Percentiles rank a stretch among this genome's conserved stretches.
Conservation (phyloP, 2,888 invertebrate genomes). For the Netelia melanura region DNA sequence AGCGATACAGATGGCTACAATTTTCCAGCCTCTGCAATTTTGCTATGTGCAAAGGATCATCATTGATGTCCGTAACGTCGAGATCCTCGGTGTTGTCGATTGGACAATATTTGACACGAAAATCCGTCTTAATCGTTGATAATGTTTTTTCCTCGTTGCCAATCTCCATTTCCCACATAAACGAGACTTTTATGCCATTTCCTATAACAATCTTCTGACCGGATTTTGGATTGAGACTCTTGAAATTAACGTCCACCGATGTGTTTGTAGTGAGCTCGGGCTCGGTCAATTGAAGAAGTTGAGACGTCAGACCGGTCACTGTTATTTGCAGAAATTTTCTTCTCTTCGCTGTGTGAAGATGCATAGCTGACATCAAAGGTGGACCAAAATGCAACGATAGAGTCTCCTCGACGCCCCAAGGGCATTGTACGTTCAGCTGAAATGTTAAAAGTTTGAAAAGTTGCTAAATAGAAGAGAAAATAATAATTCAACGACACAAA, state of each 20-base stretch:
- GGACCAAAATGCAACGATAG: constrained; percentile 93
- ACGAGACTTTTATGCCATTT: constrained; percentile 91
- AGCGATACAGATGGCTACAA: constrained; percentile 84
- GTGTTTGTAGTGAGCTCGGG: constrained; percentile 86
- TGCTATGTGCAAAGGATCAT: constrained; percentile 83
- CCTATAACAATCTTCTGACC: constrained; percentile 89
- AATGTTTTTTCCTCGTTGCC: constrained; percentile 82
- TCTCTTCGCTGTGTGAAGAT: constrained; percentile 93
- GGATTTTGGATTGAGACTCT: constrained; percentile 89
- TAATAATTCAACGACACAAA: constrained; percentile 74
- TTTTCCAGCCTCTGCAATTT: constrained; percentile 85
- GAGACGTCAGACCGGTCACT: constrained; percentile 87
- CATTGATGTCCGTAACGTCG: constrained; percentile 76
- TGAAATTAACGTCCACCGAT: constrained; percentile 87
- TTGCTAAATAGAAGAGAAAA: neutral
- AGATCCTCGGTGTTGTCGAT: constrained; percentile 80
- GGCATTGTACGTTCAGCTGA: constrained; percentile 91
- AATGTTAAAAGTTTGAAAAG: constrained; percentile 51
- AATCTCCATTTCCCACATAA: constrained; percentile 91
- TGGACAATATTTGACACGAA: constrained; percentile 87
- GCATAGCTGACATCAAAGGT: constrained; percentile 92
- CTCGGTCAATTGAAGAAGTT: constrained; percentile 82
- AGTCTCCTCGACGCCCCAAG: constrained; percentile 91
- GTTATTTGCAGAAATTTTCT: constrained; percentile 94
- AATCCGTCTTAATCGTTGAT: constrained; percentile 87